phyloP scores from a whole-genome alignment of 2,797 vertebrate genomes.

The Pipistrellus kuhlii region DNA sequence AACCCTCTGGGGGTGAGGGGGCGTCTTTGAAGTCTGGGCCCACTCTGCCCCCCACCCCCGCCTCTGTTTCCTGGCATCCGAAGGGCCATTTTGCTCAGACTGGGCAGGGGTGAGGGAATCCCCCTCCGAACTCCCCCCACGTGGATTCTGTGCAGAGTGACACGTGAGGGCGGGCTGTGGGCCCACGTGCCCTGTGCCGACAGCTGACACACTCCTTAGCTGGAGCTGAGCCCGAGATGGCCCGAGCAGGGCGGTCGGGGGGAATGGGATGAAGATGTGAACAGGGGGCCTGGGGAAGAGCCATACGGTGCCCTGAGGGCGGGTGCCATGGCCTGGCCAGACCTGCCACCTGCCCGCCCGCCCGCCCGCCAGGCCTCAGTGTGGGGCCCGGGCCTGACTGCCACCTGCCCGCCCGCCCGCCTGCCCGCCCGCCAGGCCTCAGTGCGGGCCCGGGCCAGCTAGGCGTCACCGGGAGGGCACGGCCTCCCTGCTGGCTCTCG shows the following conservation, averaged over 20 bases:
- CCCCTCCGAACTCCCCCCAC: background rate
- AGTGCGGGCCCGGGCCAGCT: background rate
- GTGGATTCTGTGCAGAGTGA: background rate
- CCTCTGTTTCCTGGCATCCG: background rate
- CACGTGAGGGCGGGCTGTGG: background rate
- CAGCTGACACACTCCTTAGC: background rate
- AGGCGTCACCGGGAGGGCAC: background rate
- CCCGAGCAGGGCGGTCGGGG: fast-evolving
- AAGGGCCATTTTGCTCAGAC: background rate
- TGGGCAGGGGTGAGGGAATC: background rate
- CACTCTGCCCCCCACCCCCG: background rate
- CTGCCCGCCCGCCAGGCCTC: background rate
- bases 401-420: background rate
- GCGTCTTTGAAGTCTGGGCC: background rate
- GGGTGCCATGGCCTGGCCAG: constrained; percentile 9
- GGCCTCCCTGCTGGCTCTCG: constrained; percentile 62
- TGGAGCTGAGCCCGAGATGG: background rate
- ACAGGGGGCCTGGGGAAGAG: background rate
- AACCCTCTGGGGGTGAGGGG: background rate
- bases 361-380: background rate
- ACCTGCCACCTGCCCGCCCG: background rate
- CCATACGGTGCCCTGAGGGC: background rate
- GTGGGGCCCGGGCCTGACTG: background rate
- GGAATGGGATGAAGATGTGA: background rate
- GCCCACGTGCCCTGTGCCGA: background rate